Evolutionary conservation across 2,888 invertebrate species (phyloP).

Genomic region (Ophioninae sp.): DNA sequence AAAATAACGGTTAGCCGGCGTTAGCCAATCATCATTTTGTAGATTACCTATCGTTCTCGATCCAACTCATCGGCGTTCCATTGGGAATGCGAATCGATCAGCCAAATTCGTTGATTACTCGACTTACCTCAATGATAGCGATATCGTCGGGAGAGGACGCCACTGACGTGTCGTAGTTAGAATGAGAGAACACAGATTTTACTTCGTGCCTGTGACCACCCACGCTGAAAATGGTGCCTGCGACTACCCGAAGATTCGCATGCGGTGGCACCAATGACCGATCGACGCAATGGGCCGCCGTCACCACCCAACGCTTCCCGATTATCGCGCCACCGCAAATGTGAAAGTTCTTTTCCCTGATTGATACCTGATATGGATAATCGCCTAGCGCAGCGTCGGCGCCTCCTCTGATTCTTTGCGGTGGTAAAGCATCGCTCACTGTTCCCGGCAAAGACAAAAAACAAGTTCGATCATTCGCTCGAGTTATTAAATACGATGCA

Average conservation of each 20-base stretch:
- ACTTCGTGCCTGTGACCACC: slow-evolving; percentile 45
- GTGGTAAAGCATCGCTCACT: slow-evolving; percentile 28
- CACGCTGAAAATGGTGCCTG: slow-evolving; percentile 30
- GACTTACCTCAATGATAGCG: slow-evolving; percentile 59
- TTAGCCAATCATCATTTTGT: background rate
- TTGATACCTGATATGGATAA: slow-evolving; percentile 66
- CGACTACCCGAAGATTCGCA: slow-evolving; percentile 54
- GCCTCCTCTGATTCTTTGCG: slow-evolving; percentile 64
- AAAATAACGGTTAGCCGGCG: background rate
- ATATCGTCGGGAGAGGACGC: slow-evolving; percentile 50
- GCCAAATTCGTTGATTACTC: background rate
- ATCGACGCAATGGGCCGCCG: slow-evolving; percentile 67
- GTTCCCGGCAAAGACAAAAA: background rate
- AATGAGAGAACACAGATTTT: slow-evolving; percentile 33
- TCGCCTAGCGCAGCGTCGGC: slow-evolving; percentile 56
- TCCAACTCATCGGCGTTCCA: background rate
- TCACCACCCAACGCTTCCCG: slow-evolving; percentile 63
- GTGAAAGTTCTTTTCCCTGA: slow-evolving; percentile 57
- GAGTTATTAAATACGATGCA: background rate
- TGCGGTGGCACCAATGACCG: slow-evolving; percentile 26
- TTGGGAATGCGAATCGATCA: background rate
- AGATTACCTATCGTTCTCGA: too few relatives aligned
- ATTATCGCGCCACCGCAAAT: slow-evolving; percentile 69
- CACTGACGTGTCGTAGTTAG: slow-evolving; percentile 10
- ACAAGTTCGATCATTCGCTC: background rate